These are phyloP conservation scores for Oscheius sp. DNA, from an alignment of 2,888 invertebrate genomes.

Conservation along the genomic window DNA sequence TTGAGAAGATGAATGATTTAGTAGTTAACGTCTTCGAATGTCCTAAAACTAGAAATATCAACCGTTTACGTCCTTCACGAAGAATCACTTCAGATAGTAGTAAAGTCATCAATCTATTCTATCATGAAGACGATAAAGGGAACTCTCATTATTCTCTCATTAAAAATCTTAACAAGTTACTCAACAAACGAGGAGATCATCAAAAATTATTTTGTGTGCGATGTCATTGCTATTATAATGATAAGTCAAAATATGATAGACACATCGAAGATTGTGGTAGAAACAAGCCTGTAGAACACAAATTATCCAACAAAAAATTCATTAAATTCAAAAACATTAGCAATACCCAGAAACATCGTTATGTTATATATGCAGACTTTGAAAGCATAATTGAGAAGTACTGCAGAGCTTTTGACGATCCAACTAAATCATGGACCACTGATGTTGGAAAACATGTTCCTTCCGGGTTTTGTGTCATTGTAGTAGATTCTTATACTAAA, in stretches of 20 bases:
- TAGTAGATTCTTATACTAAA: constrained; percentile 39
- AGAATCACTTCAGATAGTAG: constrained; percentile 23
- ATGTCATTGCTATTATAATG: constrained; percentile 38
- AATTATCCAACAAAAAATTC: constrained; percentile 31
- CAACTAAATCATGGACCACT: constrained; percentile 36
- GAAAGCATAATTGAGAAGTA: constrained; percentile 39
- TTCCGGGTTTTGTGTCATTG: constrained; percentile 39
- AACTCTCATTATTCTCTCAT: constrained; percentile 43
- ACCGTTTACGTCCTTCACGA: constrained; percentile 30
- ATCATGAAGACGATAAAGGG: constrained; percentile 33
- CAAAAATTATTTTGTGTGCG: constrained; percentile 39
- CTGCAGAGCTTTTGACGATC: constrained; percentile 7
- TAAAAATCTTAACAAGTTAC: constrained; percentile 38
- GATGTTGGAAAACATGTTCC: constrained; percentile 42
- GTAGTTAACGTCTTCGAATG: constrained; percentile 40
- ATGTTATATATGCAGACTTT: constrained; percentile 37
- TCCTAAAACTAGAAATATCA: constrained; percentile 32
- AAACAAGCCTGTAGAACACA: constrained; percentile 39
- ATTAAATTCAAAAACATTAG: constrained; percentile 39
- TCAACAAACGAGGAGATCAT: constrained; percentile 30
- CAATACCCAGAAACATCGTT: constrained; percentile 49
- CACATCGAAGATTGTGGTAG: constrained; percentile 44
- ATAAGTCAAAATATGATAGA: constrained; percentile 35
- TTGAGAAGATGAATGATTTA: constrained; percentile 48
- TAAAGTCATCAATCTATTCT: constrained; percentile 40